Evolutionary conservation across 2,888 invertebrate genomes (phyloP).

Genomic region (Cyclophora punctaria): DNA sequence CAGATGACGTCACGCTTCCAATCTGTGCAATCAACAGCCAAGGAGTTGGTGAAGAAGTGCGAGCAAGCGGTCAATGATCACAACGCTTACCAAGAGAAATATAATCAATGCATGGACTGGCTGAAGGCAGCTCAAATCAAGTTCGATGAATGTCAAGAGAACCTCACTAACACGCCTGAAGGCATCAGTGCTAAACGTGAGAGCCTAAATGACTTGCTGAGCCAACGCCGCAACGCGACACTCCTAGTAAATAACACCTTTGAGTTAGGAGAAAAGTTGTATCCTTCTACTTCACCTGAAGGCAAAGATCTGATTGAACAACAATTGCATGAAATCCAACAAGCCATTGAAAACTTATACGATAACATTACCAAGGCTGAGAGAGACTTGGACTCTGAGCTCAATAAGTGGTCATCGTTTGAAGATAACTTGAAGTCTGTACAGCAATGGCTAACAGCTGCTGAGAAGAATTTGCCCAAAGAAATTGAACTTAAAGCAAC

Average conservation of each 20-base stretch:
- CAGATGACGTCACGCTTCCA: slow-evolving; percentile 93
- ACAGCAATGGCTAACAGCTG: slow-evolving; percentile 84
- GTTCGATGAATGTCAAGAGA: slow-evolving; percentile 79
- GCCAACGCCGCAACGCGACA: slow-evolving; percentile 84
- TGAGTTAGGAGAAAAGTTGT: slow-evolving; percentile 91
- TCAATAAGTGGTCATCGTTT: slow-evolving; percentile 91
- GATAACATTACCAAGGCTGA: slow-evolving; percentile 86
- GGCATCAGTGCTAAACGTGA: slow-evolving; percentile 81
- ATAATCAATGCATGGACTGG: slow-evolving; percentile 89
- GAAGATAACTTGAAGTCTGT: slow-evolving; percentile 89
- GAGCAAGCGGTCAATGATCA: slow-evolving; percentile 91
- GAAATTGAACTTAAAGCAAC: slow-evolving; percentile 89
- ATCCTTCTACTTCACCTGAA: slow-evolving; percentile 88
- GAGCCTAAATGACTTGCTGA: slow-evolving; percentile 81
- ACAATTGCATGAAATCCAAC: slow-evolving; percentile 89
- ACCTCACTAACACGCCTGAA: slow-evolving; percentile 78
- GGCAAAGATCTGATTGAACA: slow-evolving; percentile 89
- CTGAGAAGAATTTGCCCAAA: slow-evolving; percentile 83
- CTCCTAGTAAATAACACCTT: slow-evolving; percentile 87
- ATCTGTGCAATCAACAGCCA: slow-evolving; percentile 90
- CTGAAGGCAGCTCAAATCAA: slow-evolving; percentile 83
- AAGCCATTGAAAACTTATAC: slow-evolving; percentile 86
- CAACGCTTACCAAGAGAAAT: slow-evolving; percentile 85
- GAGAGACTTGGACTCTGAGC: slow-evolving; percentile 86
- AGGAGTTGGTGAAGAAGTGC: slow-evolving; percentile 93